phyloP scores from a whole-genome alignment of 2,888 invertebrate species.

The Portevinia maculata region DNA sequence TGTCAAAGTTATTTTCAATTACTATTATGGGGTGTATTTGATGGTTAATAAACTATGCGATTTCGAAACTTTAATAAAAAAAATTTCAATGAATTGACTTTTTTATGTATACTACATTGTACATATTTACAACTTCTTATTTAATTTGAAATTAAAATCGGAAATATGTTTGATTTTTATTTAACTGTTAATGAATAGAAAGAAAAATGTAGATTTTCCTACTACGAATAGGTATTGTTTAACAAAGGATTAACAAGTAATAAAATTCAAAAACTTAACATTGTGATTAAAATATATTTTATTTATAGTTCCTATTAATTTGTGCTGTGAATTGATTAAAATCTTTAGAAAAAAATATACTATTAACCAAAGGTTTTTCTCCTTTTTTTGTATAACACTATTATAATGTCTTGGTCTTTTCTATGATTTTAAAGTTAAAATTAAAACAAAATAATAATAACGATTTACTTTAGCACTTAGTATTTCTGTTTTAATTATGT shows the following conservation, averaged over 20 bases:
- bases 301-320: constrained; percentile 27
- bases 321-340: constrained; percentile 50
- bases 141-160: constrained; percentile 4
- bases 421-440: constrained; percentile 22
- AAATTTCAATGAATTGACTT: not conserved
- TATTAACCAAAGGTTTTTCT: constrained; percentile 37
- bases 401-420: constrained; percentile 59
- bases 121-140: constrained; percentile 34
- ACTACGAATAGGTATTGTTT: constrained; percentile 25
- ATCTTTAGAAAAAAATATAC: constrained; percentile 6
- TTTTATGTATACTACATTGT: constrained; percentile 20
- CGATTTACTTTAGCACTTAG: constrained; percentile 36
- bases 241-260: constrained; percentile 23
- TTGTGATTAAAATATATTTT: constrained; percentile 31
- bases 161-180: constrained; percentile 7
- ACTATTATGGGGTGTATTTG: constrained; percentile 8
- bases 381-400: constrained; percentile 25
- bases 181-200: not conserved
- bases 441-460: constrained; percentile 11
- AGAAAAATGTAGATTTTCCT: constrained; percentile 2
- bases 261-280: constrained; percentile 45
- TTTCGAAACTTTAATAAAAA: constrained; percentile 34
- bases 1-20: constrained; percentile 49
- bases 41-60: constrained; percentile 50
- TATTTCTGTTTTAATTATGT: constrained; percentile 19